Evolutionary conservation across 2,888 invertebrate species (phyloP).

Genomic region (Campoletis raptor): DNA sequence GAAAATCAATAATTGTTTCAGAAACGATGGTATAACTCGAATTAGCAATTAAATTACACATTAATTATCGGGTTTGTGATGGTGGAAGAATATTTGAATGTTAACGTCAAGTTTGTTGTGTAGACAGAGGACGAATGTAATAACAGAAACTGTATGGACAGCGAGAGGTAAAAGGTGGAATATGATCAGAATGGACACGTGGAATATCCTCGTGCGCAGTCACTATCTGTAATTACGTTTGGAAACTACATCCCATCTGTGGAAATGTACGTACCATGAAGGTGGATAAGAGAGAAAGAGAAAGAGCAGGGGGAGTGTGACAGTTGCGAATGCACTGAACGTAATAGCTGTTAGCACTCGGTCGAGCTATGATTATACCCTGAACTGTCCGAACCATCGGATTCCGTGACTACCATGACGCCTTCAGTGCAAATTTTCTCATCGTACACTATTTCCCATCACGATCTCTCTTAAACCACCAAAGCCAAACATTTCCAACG

Average conservation of each 20-base stretch:
- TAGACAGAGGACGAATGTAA: slow-evolving; percentile 4
- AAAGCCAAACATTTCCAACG: slow-evolving; percentile 37
- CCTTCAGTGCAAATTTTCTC: slow-evolving; percentile 37
- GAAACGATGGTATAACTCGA: background rate
- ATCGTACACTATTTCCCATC: background rate
- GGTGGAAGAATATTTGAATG: slow-evolving; percentile 24
- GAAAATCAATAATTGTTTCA: background rate
- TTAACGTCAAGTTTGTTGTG: slow-evolving; percentile 27
- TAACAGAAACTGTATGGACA: background rate
- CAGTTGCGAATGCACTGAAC: slow-evolving; percentile 58
- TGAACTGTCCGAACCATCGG: slow-evolving; percentile 56
- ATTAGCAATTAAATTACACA: background rate
- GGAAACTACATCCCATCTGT: slow-evolving; percentile 49
- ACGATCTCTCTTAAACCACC: background rate
- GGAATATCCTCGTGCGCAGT: slow-evolving; percentile 41
- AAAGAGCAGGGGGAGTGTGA: slow-evolving; percentile 21
- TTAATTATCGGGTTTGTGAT: background rate
- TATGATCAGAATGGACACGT: slow-evolving; percentile 47
- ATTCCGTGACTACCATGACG: slow-evolving; percentile 52
- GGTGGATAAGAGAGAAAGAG: slow-evolving; percentile 14
- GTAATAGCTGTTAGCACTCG: slow-evolving; percentile 64
- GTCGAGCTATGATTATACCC: slow-evolving; percentile 62
- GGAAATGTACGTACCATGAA: background rate
- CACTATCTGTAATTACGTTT: slow-evolving; percentile 64
- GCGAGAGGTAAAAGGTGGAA: slow-evolving; percentile 39